Percentiles rank a stretch among this genome's conserved stretches.
phyloP scores from a whole-genome alignment of 2,797 vertebrate genomes.

The Vultur gryphus region DNA sequence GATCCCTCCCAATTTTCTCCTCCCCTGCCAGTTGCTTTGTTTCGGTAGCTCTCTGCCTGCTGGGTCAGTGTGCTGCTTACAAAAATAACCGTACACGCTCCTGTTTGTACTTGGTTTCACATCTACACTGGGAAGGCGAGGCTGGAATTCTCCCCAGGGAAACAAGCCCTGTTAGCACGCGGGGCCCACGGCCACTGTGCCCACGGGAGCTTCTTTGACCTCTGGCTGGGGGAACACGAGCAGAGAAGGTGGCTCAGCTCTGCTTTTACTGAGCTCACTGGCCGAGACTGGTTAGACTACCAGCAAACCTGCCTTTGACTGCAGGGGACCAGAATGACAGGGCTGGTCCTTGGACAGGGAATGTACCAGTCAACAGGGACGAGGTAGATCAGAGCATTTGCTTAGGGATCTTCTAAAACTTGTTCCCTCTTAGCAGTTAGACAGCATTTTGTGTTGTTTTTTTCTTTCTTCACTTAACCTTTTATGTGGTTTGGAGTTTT shows the following conservation, averaged over 20 bases:
- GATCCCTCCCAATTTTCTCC: neutral
- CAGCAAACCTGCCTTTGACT: neutral
- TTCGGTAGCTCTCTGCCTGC: neutral
- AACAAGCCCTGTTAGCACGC: accelerated
- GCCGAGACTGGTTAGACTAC: no score
- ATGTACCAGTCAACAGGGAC: neutral
- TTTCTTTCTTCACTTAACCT: neutral
- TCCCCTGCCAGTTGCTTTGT: neutral
- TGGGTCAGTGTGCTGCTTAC: neutral
- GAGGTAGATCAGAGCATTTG: neutral
- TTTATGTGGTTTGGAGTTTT: neutral
- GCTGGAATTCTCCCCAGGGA: neutral
- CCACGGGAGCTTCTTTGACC: neutral
- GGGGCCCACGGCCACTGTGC: accelerated
- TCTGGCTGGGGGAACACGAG: neutral
- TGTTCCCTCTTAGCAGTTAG: neutral
- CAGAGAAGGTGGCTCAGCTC: neutral
- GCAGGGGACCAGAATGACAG: neutral
- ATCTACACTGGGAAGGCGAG: neutral
- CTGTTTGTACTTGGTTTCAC: neutral
- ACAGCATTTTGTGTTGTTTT: accelerated
- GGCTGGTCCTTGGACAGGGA: neutral
- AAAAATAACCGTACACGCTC: neutral
- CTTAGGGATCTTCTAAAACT: neutral
- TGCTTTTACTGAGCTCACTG: neutral